Evolutionary conservation across 2,888 invertebrate genomes (phyloP).

Genomic region (Danaus chrysippus): DNA sequence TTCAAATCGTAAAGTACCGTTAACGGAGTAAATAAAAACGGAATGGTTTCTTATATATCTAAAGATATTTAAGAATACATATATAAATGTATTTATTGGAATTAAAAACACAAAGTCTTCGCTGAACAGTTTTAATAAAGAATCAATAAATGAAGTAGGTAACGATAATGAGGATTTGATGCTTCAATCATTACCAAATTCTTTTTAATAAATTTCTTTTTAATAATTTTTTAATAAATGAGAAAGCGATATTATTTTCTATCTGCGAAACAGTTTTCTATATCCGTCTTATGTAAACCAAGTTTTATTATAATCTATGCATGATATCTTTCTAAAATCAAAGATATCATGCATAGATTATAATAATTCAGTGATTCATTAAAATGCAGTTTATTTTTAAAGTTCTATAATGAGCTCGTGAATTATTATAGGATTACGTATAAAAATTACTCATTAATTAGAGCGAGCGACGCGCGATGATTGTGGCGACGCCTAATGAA

Average conservation of each 20-base stretch:
- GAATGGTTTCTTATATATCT: slow-evolving; percentile 20
- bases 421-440: slow-evolving; percentile 19
- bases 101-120: too few species aligned
- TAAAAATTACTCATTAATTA: slow-evolving; percentile 35
- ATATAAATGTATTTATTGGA: too few species aligned
- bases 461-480: slow-evolving; percentile 24
- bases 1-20: slow-evolving; percentile 50
- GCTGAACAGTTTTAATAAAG: too few species aligned
- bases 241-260: too few species aligned
- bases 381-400: not conserved
- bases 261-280: too few species aligned
- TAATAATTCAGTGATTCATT: not conserved
- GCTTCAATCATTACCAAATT: not conserved
- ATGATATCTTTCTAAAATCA: too few species aligned
- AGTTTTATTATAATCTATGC: too few species aligned
- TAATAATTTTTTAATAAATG: too few species aligned
- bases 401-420: not conserved
- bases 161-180: slow-evolving; percentile 47
- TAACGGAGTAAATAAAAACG: slow-evolving; percentile 45
- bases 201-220: too few species aligned
- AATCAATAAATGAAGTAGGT: slow-evolving; percentile 57
- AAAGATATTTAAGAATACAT: slow-evolving; percentile 2
- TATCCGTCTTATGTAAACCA: too few species aligned
- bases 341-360: too few species aligned
- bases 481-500: slow-evolving; percentile 28